Percentiles rank a stretch among this genome's conserved stretches.
Evolutionary conservation across 2,113 vertebrate species (phyloP).

Genomic region (Carassius carassius): DNA sequence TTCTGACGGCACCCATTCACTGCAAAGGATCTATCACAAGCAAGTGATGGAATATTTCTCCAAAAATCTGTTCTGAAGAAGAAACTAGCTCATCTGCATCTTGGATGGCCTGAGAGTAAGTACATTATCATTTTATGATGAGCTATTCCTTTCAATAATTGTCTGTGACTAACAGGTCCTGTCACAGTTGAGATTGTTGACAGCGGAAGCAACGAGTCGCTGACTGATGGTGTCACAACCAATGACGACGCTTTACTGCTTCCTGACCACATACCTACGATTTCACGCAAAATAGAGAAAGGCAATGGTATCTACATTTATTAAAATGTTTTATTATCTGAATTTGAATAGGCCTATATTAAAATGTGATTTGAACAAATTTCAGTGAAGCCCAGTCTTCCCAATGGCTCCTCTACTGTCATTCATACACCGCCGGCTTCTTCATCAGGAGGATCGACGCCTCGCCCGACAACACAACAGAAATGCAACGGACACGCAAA

Average conservation of each 20-base stretch:
- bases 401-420: constrained; percentile 28
- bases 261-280: constrained; percentile 39
- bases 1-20: background rate
- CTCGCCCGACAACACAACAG: background rate
- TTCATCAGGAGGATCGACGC: constrained; percentile 29
- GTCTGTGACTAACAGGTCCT: constrained; percentile 43
- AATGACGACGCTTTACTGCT: constrained; percentile 62
- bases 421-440: constrained; percentile 56
- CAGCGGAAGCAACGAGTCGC: constrained; percentile 54
- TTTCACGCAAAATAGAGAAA: constrained; percentile 55
- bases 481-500: constrained; percentile 50
- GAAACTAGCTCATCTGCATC: background rate
- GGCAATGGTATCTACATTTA: constrained; percentile 40
- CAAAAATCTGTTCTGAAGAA: background rate
- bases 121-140: too few relatives aligned
- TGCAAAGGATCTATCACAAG: background rate
- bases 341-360: background rate
- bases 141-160: background rate
- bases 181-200: constrained; percentile 44
- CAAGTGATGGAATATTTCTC: background rate
- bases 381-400: constrained; percentile 37
- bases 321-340: background rate
- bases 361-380: background rate
- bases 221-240: constrained; percentile 54
- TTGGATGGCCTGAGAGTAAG: too few relatives aligned